Conservation (phyloP, 1,140 invertebrate species). For the Brachionus plicatilis region DNA sequence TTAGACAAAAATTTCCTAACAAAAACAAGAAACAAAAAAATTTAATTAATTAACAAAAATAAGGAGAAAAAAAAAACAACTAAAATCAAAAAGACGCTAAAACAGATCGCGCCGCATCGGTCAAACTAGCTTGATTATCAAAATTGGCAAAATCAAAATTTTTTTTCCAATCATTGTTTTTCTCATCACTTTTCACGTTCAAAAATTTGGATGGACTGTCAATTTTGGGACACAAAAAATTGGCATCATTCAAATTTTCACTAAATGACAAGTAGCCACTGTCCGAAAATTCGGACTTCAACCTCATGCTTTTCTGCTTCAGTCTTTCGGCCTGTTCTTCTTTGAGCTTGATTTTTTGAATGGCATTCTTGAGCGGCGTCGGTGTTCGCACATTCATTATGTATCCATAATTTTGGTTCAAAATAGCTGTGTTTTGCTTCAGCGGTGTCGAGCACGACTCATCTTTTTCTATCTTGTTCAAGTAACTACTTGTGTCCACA, state of each 20-base stretch:
- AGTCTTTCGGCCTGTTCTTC: conserved; percentile 38
- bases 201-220: conserved; percentile 19
- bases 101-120: not conserved
- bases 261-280: conserved; percentile 41
- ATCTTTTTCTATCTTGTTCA: not conserved
- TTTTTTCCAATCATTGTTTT: not conserved
- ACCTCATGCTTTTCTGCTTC: not conserved
- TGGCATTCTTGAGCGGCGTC: conserved; percentile 15
- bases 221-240: not conserved
- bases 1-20: not conserved
- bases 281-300: conserved; percentile 41
- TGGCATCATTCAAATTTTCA: conserved; percentile 15
- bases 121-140: not conserved
- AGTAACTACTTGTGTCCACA: not conserved
- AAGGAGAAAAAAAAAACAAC: not conserved
- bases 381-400: conserved; percentile 14
- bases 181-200: not conserved
- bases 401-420: not conserved
- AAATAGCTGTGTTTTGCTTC: conserved; percentile 9
- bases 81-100: not conserved
- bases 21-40: not conserved
- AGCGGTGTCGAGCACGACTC: conserved; percentile 26
- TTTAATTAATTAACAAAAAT: not conserved
- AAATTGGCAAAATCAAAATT: not conserved
- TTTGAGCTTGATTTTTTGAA: conserved; percentile 20